phyloP scores from a whole-genome alignment of 2,113 vertebrate species.

The Varanus salvator region DNA sequence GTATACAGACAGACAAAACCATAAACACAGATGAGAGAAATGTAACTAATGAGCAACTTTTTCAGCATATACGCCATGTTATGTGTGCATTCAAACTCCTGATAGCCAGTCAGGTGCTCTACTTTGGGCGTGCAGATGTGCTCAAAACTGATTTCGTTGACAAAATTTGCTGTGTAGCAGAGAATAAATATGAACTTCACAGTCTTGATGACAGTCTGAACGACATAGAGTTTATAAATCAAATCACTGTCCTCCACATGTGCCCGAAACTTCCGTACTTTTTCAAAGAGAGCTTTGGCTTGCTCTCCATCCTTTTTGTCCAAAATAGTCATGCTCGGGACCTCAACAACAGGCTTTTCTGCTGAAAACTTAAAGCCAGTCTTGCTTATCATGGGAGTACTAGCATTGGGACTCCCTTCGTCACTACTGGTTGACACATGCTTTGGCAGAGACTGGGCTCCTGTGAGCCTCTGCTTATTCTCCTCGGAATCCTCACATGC shows the following conservation, averaged over 20 bases:
- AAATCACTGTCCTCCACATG: slow-evolving; percentile 97
- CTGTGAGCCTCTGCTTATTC: slow-evolving; percentile 93
- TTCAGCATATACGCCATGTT: slow-evolving; percentile 99
- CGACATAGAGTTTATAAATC: slow-evolving; percentile 96
- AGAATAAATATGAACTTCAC: slow-evolving; percentile 97
- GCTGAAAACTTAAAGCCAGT: slow-evolving; percentile 93
- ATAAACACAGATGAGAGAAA: slow-evolving; percentile 94
- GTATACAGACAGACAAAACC: slow-evolving; percentile 96
- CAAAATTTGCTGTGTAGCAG: slow-evolving; percentile 95
- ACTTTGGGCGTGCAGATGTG: slow-evolving; percentile 91
- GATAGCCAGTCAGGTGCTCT: slow-evolving; percentile 94
- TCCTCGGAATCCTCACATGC: slow-evolving; percentile 97
- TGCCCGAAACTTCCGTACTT: slow-evolving; percentile 94
- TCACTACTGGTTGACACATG: slow-evolving; percentile 96
- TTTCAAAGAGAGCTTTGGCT: slow-evolving; percentile 97
- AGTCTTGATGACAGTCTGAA: slow-evolving; percentile 96
- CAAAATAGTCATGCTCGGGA: slow-evolving; percentile 95
- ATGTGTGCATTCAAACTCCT: slow-evolving; percentile 92
- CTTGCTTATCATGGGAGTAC: slow-evolving; percentile 90
- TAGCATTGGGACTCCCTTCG: slow-evolving; percentile 93
- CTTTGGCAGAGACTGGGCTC: slow-evolving; percentile 89
- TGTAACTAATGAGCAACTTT: slow-evolving; percentile 97
- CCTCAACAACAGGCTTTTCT: slow-evolving; percentile 92
- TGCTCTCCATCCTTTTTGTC: slow-evolving; percentile 99
- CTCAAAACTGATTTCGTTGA: slow-evolving; percentile 92